Conservation (phyloP, 1,140 invertebrate species). For the Cherax quadricarinatus region DNA sequence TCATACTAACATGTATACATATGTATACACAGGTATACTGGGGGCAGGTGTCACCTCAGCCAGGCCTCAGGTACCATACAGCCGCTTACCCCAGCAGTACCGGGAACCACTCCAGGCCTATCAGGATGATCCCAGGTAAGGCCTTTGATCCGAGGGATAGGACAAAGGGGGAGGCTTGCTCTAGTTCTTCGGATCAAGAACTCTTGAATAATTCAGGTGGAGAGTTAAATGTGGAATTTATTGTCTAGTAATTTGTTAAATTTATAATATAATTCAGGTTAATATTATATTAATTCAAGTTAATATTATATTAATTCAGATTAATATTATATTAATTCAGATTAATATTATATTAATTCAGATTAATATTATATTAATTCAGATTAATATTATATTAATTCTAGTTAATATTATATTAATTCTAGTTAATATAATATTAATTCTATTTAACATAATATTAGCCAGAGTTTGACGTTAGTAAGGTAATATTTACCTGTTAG, state of each 20-base stretch:
- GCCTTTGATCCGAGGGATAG: not conserved
- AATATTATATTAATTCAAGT: not conserved
- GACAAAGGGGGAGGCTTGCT: not conserved
- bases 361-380: no score
- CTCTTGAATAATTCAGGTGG: not conserved
- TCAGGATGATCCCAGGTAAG: not conserved
- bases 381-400: no score
- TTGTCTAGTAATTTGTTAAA: no score
- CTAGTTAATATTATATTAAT: no score
- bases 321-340: no score
- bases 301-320: no score
- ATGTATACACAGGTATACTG: not conserved
- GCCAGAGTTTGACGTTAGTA: not conserved
- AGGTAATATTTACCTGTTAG: not conserved
- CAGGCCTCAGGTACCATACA: not conserved
- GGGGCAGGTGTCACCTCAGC: not conserved
- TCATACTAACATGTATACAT: no score
- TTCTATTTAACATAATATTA: not conserved
- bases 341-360: no score
- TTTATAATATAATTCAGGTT: no score
- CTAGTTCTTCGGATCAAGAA: not conserved
- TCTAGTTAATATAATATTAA: no score
- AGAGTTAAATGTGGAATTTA: not conserved
- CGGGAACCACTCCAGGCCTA: not conserved
- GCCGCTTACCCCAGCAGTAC: not conserved